Percentiles rank a stretch among this genome's conserved stretches.
These are phyloP conservation scores for Saxidomus purpurata DNA, from an alignment of 1,140 invertebrate species.

Conservation along the genomic window DNA sequence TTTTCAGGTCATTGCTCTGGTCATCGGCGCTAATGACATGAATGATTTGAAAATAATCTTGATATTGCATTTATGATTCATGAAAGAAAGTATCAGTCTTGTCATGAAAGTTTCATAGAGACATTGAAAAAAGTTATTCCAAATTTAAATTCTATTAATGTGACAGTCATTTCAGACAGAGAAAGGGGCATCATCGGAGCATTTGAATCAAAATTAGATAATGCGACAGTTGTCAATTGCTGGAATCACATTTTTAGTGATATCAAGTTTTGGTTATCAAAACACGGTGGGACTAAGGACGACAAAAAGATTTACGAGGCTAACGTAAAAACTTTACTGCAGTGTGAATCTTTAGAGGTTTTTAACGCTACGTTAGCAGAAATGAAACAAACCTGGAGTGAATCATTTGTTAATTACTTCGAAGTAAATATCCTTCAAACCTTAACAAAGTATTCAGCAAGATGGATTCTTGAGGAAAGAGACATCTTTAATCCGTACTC, in stretches of 20 bases:
- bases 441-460: background rate
- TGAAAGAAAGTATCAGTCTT: too few relatives aligned
- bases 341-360: background rate
- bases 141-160: constrained; percentile 30
- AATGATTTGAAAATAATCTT: too few relatives aligned
- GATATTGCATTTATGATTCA: too few relatives aligned
- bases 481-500: too few relatives aligned
- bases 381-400: constrained; percentile 25
- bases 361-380: constrained; percentile 1
- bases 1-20: too few relatives aligned
- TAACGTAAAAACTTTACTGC: constrained; percentile 26
- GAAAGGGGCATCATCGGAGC: constrained; percentile 23
- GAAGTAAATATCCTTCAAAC: background rate
- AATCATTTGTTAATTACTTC: constrained; percentile 26
- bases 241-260: too few relatives aligned
- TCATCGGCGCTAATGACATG: too few relatives aligned
- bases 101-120: too few relatives aligned
- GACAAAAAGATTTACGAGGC: constrained; percentile 34
- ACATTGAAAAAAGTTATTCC: background rate
- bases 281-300: constrained; percentile 35
- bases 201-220: constrained; percentile 2
- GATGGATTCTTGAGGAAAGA: constrained; percentile 32
- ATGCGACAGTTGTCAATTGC: constrained; percentile 16
- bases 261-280: constrained; percentile 28
- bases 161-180: constrained; percentile 6